phyloP scores from a whole-genome alignment of 2,888 invertebrate species.

The Cosmia trapezina region DNA sequence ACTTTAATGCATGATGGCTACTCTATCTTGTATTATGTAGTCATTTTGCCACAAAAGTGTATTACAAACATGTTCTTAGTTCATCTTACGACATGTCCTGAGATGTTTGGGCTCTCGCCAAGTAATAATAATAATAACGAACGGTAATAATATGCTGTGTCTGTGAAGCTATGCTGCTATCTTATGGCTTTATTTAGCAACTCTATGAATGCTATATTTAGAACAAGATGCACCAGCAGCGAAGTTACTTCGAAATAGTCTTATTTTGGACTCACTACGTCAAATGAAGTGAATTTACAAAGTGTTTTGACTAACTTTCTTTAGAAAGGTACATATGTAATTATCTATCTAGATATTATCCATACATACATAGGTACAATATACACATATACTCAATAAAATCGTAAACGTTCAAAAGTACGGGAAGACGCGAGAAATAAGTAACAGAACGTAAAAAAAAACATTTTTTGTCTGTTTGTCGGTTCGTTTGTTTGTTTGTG shows the following conservation, averaged over 20 bases:
- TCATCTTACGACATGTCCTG: slow-evolving; percentile 51
- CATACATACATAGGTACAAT: not conserved
- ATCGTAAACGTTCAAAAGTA: too few species aligned
- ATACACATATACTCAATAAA: too few species aligned
- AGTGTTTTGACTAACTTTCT: slow-evolving; percentile 11
- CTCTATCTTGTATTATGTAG: slow-evolving; percentile 6
- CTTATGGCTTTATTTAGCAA: slow-evolving; percentile 57
- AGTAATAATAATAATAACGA: slow-evolving; percentile 59
- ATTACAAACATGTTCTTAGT: slow-evolving; percentile 49
- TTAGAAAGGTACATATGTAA: not conserved
- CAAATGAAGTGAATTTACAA: slow-evolving; percentile 2
- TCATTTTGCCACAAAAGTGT: slow-evolving; percentile 30
- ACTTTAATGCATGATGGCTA: not conserved
- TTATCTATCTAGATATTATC: not conserved
- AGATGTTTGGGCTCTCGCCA: slow-evolving; percentile 66
- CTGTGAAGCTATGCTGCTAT: slow-evolving; percentile 34
- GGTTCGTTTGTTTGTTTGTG: too few species aligned
- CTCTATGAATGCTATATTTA: slow-evolving; percentile 65
- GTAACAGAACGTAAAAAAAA: too few species aligned
- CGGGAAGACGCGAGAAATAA: too few species aligned
- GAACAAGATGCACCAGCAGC: slow-evolving; percentile 58
- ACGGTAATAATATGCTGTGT: slow-evolving; percentile 41
- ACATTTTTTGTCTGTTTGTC: too few species aligned
- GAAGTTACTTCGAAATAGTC: slow-evolving; percentile 35
- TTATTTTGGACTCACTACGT: slow-evolving; percentile 34